phyloP scores from a whole-genome alignment of 2,113 vertebrate species.

The Uria lomvia region DNA sequence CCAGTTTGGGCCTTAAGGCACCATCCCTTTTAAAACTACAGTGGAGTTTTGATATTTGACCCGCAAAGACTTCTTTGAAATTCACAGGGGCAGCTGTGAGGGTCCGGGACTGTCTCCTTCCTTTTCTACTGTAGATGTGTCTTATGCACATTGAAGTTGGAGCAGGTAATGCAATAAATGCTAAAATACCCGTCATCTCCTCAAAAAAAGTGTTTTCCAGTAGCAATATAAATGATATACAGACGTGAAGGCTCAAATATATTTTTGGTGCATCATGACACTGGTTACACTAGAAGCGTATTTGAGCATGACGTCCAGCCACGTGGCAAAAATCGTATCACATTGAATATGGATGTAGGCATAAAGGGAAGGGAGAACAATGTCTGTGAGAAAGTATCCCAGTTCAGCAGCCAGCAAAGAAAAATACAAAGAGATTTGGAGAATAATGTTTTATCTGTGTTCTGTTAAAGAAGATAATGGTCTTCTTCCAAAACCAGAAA shows the following conservation, averaged over 20 bases:
- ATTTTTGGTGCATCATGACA: background rate
- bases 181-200: background rate
- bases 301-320: background rate
- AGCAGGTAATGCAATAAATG: background rate
- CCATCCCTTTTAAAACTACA: background rate
- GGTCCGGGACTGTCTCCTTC: background rate
- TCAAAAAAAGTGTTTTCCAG: background rate
- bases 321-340: background rate
- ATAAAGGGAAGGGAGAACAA: background rate
- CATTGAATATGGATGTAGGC: background rate
- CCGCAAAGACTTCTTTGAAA: background rate
- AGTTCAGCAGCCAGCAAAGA: background rate
- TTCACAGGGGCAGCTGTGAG: background rate
- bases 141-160: background rate
- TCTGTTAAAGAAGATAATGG: background rate
- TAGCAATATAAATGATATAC: background rate
- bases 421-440: background rate
- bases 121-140: background rate
- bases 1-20: background rate
- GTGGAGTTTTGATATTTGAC: background rate
- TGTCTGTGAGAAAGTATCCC: background rate
- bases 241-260: background rate
- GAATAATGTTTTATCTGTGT: background rate
- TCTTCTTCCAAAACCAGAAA: background rate
- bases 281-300: background rate